A percentile compares a stretch with the other conserved stretches of the same genome.
Evolutionary conservation across 2,113 vertebrate genomes (phyloP).

Genomic region (Heloderma charlesbogerti): DNA sequence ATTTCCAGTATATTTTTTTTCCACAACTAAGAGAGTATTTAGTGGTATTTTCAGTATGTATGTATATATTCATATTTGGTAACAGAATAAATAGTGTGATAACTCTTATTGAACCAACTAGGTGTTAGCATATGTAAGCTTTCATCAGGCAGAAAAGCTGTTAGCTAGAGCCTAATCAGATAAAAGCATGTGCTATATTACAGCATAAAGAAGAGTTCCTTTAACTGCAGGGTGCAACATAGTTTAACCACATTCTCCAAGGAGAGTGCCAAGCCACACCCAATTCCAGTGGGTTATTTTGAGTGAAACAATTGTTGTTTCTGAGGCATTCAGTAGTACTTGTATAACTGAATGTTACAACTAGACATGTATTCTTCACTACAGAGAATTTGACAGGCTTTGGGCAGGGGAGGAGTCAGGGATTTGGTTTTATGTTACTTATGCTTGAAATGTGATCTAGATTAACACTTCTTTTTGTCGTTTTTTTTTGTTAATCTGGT

Average conservation of each 20-base stretch:
- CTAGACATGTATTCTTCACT: background rate
- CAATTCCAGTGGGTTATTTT: background rate
- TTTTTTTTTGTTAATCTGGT: slow-evolving; percentile 55
- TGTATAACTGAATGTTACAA: background rate
- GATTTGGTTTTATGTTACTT: slow-evolving; percentile 35
- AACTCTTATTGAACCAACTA: background rate
- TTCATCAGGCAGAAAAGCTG: background rate
- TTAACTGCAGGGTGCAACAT: background rate
- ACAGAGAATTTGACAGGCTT: slow-evolving; percentile 7
- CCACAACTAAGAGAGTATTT: background rate
- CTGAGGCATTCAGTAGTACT: background rate
- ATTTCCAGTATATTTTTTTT: background rate
- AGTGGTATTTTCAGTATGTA: background rate
- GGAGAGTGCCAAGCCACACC: background rate
- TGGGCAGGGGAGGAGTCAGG: background rate
- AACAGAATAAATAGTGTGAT: background rate
- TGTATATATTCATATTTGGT: no score
- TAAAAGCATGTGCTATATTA: background rate
- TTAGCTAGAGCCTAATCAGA: background rate
- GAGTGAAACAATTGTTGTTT: rapidly evolving
- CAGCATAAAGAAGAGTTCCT: background rate
- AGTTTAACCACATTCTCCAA: background rate
- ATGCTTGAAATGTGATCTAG: slow-evolving; percentile 70
- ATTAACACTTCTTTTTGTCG: slow-evolving; percentile 75
- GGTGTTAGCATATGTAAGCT: background rate